Base-by-base conservation (phyloP, 2,113 vertebrate species). In the Coturnix japonica region DNA sequence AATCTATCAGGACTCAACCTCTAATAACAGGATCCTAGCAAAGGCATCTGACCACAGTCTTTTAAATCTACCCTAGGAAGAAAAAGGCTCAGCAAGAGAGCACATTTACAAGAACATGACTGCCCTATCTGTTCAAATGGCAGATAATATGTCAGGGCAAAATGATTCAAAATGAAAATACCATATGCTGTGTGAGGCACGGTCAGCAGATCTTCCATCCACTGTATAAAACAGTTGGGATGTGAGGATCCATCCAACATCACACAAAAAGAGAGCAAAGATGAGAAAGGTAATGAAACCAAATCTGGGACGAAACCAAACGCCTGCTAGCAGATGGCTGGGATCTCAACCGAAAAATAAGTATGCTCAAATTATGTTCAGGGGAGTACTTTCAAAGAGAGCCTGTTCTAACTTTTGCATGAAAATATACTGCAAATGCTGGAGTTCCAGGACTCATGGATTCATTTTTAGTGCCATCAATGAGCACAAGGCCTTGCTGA, bases 351-450 rank as follows among this genome's bases (percentile, higher is more conserved):
- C 37, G 47, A 72, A 78, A 73, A 81, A 41, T 9, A 94, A 87
- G 51, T 28, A 49, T 2, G 9, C 37, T 90, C 44, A 44, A 79
- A 82, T 82, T 70, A 82, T 18, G 35, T 79, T 82, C 60, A 70
- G 37, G 87, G 37, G 49, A 77, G 21, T 31, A 85, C 46, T 74
- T 90, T 63, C 56, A 83, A 73, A 83, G 64, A 80, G 80, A 83
- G 76, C 47, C 75, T 33, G 25, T 47, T 18, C 59, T 93, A 85
- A 94, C 78, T 89, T 65, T 81, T 89, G 78, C 73, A 85, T 33
- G 67, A 90, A 74, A 65, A 70, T n/a, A 69, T 33, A 83, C 33
- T 16, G 46, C 54, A 59, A 43, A 71, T 8, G 47, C 60, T 54
- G 76, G 91, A 66, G 8, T 35, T 63, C 18, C 18, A 25, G 51